Evolutionary conservation across 2,113 vertebrate species (phyloP).

Genomic region (Toxotes chatareus): DNA sequence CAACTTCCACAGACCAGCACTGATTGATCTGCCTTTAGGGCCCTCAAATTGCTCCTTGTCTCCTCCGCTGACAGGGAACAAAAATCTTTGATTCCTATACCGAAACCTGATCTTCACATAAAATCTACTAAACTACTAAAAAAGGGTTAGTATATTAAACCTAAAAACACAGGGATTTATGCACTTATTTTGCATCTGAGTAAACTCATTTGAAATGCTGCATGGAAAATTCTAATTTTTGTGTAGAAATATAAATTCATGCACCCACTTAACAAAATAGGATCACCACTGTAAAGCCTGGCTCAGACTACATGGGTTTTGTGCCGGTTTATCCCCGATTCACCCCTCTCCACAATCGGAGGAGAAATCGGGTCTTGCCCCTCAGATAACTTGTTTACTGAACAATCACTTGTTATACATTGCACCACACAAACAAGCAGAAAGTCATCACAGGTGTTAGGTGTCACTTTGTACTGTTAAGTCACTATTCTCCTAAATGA

Average conservation of each 20-base stretch:
- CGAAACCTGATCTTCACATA: constrained; percentile 49
- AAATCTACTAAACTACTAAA: not conserved
- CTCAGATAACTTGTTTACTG: not conserved
- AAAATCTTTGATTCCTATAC: constrained; percentile 48
- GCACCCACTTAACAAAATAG: no score
- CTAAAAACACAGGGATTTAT: not conserved
- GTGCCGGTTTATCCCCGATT: no score
- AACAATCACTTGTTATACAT: not conserved
- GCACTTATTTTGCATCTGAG: not conserved
- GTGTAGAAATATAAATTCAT: no score
- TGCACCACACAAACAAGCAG: not conserved
- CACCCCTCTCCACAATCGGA: no score
- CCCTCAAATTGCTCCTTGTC: constrained; percentile 30
- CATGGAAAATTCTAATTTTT: not conserved
- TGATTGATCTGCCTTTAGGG: constrained; percentile 70
- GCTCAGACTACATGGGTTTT: no score
- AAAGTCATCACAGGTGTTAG: constrained; percentile 1
- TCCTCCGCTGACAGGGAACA: constrained; percentile 38
- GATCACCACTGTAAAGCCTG: no score
- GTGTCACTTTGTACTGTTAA: constrained; percentile 24
- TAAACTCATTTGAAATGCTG: not conserved
- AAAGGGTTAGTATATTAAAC: not conserved
- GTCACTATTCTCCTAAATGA: constrained; percentile 24
- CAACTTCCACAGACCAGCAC: constrained; percentile 47
- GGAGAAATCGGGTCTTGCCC: not conserved